Evolutionary conservation across 2,113 vertebrate genomes (phyloP).

Genomic region (Bagarius yarrelli): DNA sequence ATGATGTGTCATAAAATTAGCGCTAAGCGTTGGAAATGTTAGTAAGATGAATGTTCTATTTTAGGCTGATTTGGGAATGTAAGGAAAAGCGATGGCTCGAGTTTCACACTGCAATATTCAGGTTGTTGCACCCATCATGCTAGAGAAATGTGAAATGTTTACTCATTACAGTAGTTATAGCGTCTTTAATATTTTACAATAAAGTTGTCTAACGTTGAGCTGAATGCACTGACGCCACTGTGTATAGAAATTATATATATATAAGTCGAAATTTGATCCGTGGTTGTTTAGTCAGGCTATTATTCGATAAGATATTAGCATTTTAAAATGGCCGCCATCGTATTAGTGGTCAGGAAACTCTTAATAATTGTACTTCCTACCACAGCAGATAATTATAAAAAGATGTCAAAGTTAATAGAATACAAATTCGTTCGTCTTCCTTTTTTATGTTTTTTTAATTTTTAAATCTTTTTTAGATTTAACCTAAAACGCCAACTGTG

Average conservation of each 20-base stretch:
- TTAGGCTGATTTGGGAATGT: slow-evolving; percentile 22
- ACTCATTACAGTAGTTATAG: slow-evolving; percentile 28
- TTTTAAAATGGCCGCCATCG: background rate
- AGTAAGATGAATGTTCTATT: background rate
- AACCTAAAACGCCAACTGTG: background rate
- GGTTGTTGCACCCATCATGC: slow-evolving; percentile 27
- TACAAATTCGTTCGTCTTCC: slow-evolving; percentile 18
- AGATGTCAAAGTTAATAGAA: background rate
- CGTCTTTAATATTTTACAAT: slow-evolving; percentile 34
- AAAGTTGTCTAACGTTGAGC: slow-evolving; percentile 36
- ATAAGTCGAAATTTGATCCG: slow-evolving; percentile 13
- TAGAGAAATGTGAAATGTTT: slow-evolving; percentile 49
- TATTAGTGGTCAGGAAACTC: slow-evolving; percentile 21
- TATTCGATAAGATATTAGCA: slow-evolving; percentile 1
- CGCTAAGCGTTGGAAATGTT: background rate
- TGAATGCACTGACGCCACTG: slow-evolving; percentile 51
- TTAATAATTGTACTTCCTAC: slow-evolving; percentile 8
- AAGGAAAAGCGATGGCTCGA: slow-evolving; percentile 1
- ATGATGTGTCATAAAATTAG: background rate
- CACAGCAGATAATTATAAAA: slow-evolving; percentile 4
- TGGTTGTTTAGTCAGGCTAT: slow-evolving; percentile 30
- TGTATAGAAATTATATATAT: slow-evolving; percentile 1
- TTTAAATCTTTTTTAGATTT: slow-evolving; percentile 16
- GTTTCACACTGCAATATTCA: slow-evolving; percentile 37
- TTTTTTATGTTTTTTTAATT: too few relatives aligned